Evolutionary conservation across 2,888 invertebrate species (phyloP), one percentile per base, ranked within the genome.

Genomic region (Pristionchus mayeri): DNA sequence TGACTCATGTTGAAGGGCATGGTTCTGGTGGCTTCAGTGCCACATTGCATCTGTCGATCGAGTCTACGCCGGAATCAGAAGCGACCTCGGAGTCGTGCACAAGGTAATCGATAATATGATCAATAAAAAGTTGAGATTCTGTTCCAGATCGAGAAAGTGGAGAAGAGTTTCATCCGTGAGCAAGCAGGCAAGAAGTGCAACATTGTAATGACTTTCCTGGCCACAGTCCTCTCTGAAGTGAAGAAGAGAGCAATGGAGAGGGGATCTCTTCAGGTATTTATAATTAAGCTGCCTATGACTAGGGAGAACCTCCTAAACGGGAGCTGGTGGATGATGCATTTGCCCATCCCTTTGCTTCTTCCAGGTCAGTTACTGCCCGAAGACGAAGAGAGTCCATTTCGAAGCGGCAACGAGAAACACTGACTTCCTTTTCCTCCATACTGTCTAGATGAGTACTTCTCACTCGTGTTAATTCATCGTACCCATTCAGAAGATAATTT

Each of bases 1-100:
- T 54, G 18, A 24, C 9, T 37, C 30, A 21, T 24, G 3, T 71
- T 71, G n/a, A 2, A 71, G 71, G 24, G 37, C 71, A 9, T 71
- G 71, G 71, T 71, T 71, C 44, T 71, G 71, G 71, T 71, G 71
- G 71, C 71, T 71, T 21, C 71, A 71, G n/a, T 44, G 71, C 13
- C 71, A 71, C 30, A 24, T 71, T 9, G 71, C 71, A 2, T 21
- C 40, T 7, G 71, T 44, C 24, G 71, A 71, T n/a, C 71, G 71
- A 37, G 40, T 44, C 24, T 71, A 71, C 44, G 40, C 71, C 13
- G 71, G 71, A 24, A 40, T 71, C 44, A 71, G 71, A 71, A 71
- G 71, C 24, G 71, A 71, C 37, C n/a, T 71, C 24, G 71, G 71
- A n/a, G 16, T 44, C 13, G 71, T 71, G 3, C 40, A 44, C 24